These are phyloP conservation scores for Uromys caudimaculatus DNA, from an alignment of 2,797 vertebrate genomes.

Conservation along the genomic window DNA sequence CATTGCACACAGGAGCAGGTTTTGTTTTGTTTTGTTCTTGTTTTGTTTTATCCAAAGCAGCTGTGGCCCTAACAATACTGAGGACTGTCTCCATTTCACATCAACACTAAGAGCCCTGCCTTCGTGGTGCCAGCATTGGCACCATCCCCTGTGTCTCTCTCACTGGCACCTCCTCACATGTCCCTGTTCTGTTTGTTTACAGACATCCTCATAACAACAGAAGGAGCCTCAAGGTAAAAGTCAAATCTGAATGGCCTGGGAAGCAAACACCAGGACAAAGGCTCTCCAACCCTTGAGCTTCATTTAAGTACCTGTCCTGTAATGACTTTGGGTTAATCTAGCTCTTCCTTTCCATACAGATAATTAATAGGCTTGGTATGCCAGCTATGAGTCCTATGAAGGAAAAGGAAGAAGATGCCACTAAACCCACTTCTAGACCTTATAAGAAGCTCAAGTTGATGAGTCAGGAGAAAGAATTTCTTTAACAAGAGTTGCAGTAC, in stretches of 20 bases:
- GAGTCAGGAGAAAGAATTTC: background rate
- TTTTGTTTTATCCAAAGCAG: constrained; percentile 63
- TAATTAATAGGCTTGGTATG: background rate
- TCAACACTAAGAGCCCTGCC: background rate
- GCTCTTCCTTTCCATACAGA: background rate
- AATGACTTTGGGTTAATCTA: background rate
- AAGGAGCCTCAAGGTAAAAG: constrained; percentile 46
- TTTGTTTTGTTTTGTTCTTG: background rate
- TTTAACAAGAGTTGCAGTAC: background rate
- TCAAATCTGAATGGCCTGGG: background rate
- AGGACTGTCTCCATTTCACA: background rate
- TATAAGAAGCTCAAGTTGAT: background rate
- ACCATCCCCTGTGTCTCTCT: background rate
- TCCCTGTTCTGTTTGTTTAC: constrained; percentile 35
- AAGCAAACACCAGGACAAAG: background rate
- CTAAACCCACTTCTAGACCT: background rate
- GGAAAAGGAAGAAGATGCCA: too few relatives aligned
- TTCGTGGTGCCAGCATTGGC: constrained; percentile 3
- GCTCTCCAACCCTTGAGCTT: background rate
- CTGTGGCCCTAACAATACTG: constrained; percentile 38
- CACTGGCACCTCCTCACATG: background rate
- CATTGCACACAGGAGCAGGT: background rate
- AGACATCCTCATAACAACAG: constrained; percentile 56
- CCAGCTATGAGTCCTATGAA: background rate
- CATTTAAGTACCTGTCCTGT: background rate